phyloP scores from a whole-genome alignment of 2,888 invertebrate species.

The Polydrusus cervinus region DNA sequence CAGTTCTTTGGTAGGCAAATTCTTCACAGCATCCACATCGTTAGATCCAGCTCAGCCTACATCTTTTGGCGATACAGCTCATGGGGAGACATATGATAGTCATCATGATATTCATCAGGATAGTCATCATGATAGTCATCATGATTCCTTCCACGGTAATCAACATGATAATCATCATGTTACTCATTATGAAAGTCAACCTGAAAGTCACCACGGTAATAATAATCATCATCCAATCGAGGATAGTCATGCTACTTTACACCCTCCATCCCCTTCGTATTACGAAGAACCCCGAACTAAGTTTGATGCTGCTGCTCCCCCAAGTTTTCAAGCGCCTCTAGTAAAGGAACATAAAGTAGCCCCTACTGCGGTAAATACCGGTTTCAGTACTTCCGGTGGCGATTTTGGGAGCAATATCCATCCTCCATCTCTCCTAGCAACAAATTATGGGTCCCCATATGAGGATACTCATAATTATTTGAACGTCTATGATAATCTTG shows the following conservation, averaged over 20 bases:
- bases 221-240: slow-evolving; percentile 11
- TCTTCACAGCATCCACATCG: slow-evolving; percentile 63
- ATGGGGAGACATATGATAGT: slow-evolving; percentile 44
- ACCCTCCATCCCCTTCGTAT: slow-evolving; percentile 31
- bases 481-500: slow-evolving; percentile 33
- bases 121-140: slow-evolving; percentile 17
- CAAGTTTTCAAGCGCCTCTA: slow-evolving; percentile 27
- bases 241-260: slow-evolving; percentile 26
- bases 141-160: too few species aligned
- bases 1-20: slow-evolving; percentile 61
- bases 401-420: slow-evolving; percentile 23
- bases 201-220: slow-evolving; percentile 7
- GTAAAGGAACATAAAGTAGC: slow-evolving; percentile 21
- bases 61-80: slow-evolving; percentile 57
- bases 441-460: slow-evolving; percentile 56
- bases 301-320: slow-evolving; percentile 13
- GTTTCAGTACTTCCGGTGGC: neutral
- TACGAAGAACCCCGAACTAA: slow-evolving; percentile 43
- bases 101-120: slow-evolving; percentile 26
- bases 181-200: neutral
- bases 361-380: neutral
- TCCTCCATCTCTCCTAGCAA: slow-evolving; percentile 46
- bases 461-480: slow-evolving; percentile 51
- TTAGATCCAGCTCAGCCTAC: slow-evolving; percentile 61
- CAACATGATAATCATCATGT: slow-evolving; percentile 4